A percentile compares a stretch with the other conserved stretches of the same genome.
Evolutionary conservation across 2,888 invertebrate genomes (phyloP).

Genomic region (Eupeodes latifasciatus): DNA sequence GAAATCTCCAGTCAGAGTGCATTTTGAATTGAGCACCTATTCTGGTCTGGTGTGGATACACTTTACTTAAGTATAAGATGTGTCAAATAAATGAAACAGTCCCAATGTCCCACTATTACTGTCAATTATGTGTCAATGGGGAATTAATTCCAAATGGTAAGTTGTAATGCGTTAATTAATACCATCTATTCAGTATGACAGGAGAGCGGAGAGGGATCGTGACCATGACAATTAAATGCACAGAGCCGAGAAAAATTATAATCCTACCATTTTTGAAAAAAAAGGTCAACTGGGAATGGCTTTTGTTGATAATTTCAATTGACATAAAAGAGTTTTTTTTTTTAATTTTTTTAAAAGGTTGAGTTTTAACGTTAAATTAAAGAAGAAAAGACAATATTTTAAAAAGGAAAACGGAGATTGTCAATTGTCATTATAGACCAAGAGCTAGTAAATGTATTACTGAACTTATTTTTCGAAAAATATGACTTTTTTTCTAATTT

Average conservation of each 20-base stretch:
- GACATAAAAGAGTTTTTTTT: background rate
- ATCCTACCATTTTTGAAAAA: background rate
- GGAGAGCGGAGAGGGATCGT: background rate
- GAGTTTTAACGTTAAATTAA: no score
- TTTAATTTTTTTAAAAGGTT: background rate
- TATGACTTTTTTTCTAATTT: no score
- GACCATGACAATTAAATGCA: conserved; percentile 6
- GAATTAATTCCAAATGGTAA: conserved; percentile 53
- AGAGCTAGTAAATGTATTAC: no score
- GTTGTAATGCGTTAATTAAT: conserved; percentile 57
- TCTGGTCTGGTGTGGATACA: background rate
- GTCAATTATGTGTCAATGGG: conserved; percentile 44
- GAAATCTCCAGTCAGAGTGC: conserved; percentile 40
- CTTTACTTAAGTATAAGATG: conserved; percentile 16
- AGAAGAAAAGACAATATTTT: no score
- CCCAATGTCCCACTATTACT: conserved; percentile 27
- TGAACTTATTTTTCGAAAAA: no score
- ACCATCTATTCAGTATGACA: conserved; percentile 1
- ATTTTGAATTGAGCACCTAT: conserved; percentile 30
- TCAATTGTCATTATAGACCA: no score
- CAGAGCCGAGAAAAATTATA: background rate
- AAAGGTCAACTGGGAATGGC: background rate
- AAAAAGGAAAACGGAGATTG: no score
- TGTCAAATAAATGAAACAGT: conserved; percentile 55
- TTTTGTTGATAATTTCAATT: background rate